Conservation (phyloP, 2,113 vertebrate species). For the Plectropomus leopardus region DNA sequence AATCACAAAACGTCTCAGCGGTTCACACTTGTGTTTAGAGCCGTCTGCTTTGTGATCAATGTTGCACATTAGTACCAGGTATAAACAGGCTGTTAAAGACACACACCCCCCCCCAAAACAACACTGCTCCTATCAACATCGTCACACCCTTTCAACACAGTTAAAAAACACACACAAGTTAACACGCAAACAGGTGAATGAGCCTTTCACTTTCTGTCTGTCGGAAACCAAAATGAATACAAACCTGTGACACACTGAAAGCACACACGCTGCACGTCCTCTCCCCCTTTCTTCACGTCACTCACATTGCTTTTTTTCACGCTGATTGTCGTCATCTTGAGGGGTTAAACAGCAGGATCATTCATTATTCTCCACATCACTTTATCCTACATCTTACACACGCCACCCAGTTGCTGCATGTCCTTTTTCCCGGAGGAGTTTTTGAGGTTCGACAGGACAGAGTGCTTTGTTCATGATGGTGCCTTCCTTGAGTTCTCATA, state of each 20-base stretch:
- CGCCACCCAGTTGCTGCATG: conserved; percentile 45
- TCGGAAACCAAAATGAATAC: conserved; percentile 47
- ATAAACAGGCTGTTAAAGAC: too few species aligned
- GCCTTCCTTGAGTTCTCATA: conserved; percentile 74
- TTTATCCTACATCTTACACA: neutral
- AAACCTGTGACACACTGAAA: conserved; percentile 45
- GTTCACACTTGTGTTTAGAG: too few species aligned
- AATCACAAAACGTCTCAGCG: too few species aligned
- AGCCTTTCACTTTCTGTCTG: conserved; percentile 35
- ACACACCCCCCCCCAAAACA: conserved; percentile 6
- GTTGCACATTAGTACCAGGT: too few species aligned
- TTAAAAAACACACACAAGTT: neutral
- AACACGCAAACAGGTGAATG: conserved; percentile 27
- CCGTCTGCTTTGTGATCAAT: too few species aligned
- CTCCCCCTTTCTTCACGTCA: conserved; percentile 3
- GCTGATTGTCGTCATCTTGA: too few species aligned
- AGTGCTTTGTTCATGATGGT: conserved; percentile 75
- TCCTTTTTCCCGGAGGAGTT: conserved; percentile 21
- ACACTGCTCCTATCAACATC: conserved; percentile 32
- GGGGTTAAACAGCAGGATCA: conserved; percentile 10
- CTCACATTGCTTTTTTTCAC: neutral
- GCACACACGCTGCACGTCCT: conserved; percentile 64
- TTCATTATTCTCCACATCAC: conserved; percentile 9
- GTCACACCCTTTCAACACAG: conserved; percentile 6
- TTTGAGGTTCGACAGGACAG: conserved; percentile 25